These are phyloP conservation scores for Drosophila kepulauana DNA, from an alignment of 1,140 invertebrate genomes.

Conservation along the genomic window DNA sequence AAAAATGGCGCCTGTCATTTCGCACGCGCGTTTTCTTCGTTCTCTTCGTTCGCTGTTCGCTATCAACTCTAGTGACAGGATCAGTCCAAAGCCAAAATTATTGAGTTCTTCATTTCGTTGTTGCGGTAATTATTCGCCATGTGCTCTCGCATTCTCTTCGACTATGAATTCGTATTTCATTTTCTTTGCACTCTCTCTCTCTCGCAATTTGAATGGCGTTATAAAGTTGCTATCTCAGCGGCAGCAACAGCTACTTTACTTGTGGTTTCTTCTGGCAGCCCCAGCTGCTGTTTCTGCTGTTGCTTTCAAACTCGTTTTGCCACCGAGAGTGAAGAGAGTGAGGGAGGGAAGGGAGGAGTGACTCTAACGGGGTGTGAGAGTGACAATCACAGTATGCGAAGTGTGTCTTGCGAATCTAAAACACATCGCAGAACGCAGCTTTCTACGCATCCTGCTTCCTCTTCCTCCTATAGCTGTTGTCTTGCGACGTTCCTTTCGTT, in stretches of 20 bases:
- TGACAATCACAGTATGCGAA: constrained; percentile 19
- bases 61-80: constrained; percentile 25
- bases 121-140: constrained; percentile 32
- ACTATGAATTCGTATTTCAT: constrained; percentile 2
- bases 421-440: background rate
- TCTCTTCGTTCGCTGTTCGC: background rate
- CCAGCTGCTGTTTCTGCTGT: constrained; percentile 26
- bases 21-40: constrained; percentile 40
- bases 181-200: constrained; percentile 16
- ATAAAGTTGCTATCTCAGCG: constrained; percentile 9
- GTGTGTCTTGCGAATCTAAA: constrained; percentile 3
- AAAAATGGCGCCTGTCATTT: constrained; percentile 73
- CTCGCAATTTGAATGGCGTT: constrained; percentile 45
- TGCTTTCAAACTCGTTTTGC: constrained; percentile 52
- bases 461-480: background rate
- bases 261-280: constrained; percentile 32
- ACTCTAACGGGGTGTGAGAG: constrained; percentile 21
- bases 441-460: background rate
- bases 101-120: background rate
- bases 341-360: constrained; percentile 1
- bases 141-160: constrained; percentile 8
- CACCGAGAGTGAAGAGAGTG: background rate
- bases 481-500: background rate
- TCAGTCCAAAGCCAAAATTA: constrained; percentile 17
- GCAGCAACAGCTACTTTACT: constrained; percentile 5